phyloP scores from a whole-genome alignment of 92 coral and sea anemone species.

The Umimayanthus kanabou region DNA sequence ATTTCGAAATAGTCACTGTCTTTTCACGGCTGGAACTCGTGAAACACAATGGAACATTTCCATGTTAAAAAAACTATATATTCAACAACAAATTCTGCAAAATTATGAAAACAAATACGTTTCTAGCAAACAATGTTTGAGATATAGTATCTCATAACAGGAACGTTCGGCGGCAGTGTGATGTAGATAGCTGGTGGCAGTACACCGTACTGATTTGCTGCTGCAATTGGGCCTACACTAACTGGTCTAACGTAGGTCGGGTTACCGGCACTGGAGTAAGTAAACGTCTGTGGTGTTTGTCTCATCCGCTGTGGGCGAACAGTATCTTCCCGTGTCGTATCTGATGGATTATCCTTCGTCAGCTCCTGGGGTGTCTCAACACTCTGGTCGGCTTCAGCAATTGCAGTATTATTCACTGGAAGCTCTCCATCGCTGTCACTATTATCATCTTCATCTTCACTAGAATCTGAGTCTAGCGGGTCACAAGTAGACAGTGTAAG shows the following conservation, averaged over 20 bases:
- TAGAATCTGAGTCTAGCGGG: neutral
- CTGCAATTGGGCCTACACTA: slow-evolving; percentile 12
- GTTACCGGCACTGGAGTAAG: slow-evolving; percentile 25
- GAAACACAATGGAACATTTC: neutral
- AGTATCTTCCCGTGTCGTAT: neutral
- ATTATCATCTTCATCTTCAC: slow-evolving; percentile 16
- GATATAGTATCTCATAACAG: slow-evolving; percentile 14
- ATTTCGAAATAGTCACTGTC: neutral
- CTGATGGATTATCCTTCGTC: neutral
- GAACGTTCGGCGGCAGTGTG: neutral
- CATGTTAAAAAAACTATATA: neutral
- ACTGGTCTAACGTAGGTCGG: slow-evolving; percentile 14
- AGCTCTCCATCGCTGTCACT: slow-evolving; percentile 13
- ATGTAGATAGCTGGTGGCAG: neutral
- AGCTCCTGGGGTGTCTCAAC: neutral
- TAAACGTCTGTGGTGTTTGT: slow-evolving; percentile 30
- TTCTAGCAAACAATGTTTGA: slow-evolving; percentile 17
- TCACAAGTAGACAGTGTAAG: slow-evolving; percentile 19
- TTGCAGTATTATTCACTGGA: slow-evolving; percentile 2
- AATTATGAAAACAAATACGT: neutral
- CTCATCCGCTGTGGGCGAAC: slow-evolving; percentile 11
- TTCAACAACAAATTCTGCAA: neutral
- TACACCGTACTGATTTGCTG: neutral
- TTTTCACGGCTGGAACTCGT: neutral
- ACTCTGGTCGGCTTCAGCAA: neutral